These are phyloP conservation scores for Hetaerina titia DNA, from an alignment of 2,888 invertebrate genomes.

Conservation along the genomic window DNA sequence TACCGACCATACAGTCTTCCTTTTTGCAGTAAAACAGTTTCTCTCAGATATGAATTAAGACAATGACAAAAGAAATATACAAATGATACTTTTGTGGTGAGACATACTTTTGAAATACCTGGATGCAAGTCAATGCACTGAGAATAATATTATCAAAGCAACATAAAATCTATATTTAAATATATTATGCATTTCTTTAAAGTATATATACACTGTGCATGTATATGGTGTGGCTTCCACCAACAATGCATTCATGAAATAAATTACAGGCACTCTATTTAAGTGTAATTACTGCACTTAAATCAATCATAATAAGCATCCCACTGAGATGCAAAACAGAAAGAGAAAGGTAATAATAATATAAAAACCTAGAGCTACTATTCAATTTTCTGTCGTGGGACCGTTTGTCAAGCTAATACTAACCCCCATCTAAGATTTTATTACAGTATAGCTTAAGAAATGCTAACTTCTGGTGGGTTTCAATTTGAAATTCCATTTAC, in stretches of 20 bases:
- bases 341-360: slow-evolving; percentile 13
- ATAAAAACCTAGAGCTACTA: neutral
- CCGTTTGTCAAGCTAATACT: neutral
- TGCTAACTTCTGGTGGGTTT: neutral
- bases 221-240: slow-evolving; percentile 21
- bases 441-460: neutral
- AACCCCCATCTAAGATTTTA: slow-evolving; percentile 7
- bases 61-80: slow-evolving; percentile 37
- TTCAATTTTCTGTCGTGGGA: neutral
- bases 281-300: slow-evolving; percentile 52
- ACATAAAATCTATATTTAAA: slow-evolving; percentile 52
- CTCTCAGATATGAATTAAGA: slow-evolving; percentile 30
- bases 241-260: slow-evolving; percentile 49
- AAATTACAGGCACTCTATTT: slow-evolving; percentile 67
- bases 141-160: slow-evolving; percentile 25
- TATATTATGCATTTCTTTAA: slow-evolving; percentile 62
- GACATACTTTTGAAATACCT: slow-evolving; percentile 23
- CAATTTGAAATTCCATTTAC: neutral
- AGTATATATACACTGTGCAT: slow-evolving; percentile 54
- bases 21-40: slow-evolving; percentile 44
- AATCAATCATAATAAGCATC: slow-evolving; percentile 27
- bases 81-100: slow-evolving; percentile 37
- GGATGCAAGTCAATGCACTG: slow-evolving; percentile 19
- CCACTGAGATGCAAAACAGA: neutral
- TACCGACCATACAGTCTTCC: slow-evolving; percentile 64